Evolutionary conservation across 2,113 vertebrate genomes (phyloP).

Genomic region (Thryonomys swinderianus): DNA sequence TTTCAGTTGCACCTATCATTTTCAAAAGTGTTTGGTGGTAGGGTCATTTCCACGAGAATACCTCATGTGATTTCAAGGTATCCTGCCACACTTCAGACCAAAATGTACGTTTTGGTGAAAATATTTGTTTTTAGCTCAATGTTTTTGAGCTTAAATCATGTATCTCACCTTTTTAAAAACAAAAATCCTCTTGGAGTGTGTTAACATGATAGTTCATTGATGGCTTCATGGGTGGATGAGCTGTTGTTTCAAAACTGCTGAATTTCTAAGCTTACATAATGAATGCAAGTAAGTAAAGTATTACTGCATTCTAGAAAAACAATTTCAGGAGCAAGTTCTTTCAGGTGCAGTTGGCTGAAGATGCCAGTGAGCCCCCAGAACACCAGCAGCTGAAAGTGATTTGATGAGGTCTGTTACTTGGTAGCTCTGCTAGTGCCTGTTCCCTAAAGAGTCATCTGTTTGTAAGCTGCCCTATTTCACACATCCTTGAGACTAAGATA

Average conservation of each 20-base stretch:
- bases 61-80: not conserved
- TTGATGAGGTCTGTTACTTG: too few species aligned
- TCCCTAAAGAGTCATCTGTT: too few species aligned
- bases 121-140: not conserved
- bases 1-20: not conserved
- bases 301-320: not conserved
- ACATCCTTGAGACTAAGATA: too few species aligned
- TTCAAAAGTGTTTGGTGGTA: not conserved
- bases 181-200: not conserved
- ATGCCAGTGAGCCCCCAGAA: too few species aligned
- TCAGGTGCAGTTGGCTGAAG: too few species aligned
- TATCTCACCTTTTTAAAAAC: not conserved
- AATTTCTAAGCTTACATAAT: conserved; percentile 58
- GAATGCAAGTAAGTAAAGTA: not conserved
- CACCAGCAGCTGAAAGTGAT: too few species aligned
- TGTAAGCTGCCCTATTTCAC: too few species aligned
- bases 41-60: not conserved
- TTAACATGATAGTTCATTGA: not conserved
- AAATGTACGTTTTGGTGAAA: not conserved
- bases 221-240: not conserved
- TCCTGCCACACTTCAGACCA: not conserved
- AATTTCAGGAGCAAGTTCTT: conserved; percentile 21
- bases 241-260: not conserved
- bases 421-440: too few species aligned
- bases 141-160: not conserved